These are phyloP conservation scores for Numida meleagris DNA, from an alignment of 2,113 vertebrate species.

Conservation along the genomic window DNA sequence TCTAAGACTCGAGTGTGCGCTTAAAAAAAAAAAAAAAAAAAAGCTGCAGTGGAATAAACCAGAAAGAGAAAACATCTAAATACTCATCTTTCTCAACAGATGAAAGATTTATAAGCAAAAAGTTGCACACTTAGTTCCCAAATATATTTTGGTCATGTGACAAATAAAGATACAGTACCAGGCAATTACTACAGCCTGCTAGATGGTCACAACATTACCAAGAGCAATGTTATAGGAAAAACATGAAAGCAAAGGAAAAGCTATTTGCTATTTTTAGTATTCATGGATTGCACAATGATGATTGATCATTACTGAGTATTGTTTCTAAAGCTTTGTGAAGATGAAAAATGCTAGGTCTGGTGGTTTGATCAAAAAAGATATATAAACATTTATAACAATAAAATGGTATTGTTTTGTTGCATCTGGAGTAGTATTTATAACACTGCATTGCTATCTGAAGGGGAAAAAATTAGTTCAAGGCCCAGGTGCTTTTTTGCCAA, in stretches of 20 bases:
- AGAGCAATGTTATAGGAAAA: background rate
- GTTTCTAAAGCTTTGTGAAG: conserved; percentile 33
- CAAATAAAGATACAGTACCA: background rate
- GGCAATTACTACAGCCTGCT: background rate
- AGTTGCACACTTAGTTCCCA: background rate
- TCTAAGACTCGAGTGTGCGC: background rate
- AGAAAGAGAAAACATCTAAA: background rate
- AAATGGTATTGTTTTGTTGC: conserved; percentile 6
- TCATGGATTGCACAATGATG: background rate
- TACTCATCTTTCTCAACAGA: background rate
- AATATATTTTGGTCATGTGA: background rate
- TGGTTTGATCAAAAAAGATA: background rate
- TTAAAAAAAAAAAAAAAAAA: background rate
- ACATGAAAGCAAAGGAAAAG: background rate
- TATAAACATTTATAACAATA: background rate
- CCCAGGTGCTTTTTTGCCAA: background rate
- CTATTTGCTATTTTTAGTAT: background rate
- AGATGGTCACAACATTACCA: background rate
- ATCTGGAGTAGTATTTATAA: conserved; percentile 34
- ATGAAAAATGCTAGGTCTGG: conserved; percentile 12
- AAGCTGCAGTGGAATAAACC: background rate
- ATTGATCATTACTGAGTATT: conserved; percentile 32
- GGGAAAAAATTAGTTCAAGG: background rate
- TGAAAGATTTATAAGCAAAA: background rate
- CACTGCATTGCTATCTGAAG: background rate